These are phyloP conservation scores for Microtus montanus DNA, from an alignment of 2,113 vertebrate genomes.

Conservation along the genomic window DNA sequence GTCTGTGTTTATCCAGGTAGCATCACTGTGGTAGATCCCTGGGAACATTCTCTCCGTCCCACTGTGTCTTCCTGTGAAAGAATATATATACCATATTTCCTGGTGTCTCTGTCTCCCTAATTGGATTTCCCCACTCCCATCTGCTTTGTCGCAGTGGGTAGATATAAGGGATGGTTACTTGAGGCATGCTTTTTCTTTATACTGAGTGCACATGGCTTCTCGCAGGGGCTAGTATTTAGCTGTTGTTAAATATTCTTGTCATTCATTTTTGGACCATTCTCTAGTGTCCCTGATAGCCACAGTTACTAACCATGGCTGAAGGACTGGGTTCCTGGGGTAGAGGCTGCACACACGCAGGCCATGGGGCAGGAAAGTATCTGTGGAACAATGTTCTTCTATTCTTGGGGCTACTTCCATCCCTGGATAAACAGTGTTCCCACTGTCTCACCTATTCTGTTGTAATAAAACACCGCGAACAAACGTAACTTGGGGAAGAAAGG, in stretches of 20 bases:
- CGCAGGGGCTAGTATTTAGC: slow-evolving; percentile 54
- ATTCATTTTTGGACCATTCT: slow-evolving; percentile 53
- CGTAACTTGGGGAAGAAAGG: background rate
- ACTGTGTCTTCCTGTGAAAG: slow-evolving; percentile 52
- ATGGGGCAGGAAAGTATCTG: fast-evolving
- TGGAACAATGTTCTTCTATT: background rate
- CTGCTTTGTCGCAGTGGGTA: slow-evolving; percentile 46
- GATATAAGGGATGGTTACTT: slow-evolving; percentile 53
- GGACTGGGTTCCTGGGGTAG: slow-evolving; percentile 69
- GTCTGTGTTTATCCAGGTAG: slow-evolving; percentile 59
- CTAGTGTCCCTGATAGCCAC: slow-evolving; percentile 62
- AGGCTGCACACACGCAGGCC: background rate
- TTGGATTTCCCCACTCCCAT: background rate
- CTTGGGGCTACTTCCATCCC: background rate
- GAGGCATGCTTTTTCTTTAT: background rate
- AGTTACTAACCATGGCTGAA: slow-evolving; percentile 65
- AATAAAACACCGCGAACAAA: background rate
- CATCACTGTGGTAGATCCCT: slow-evolving; percentile 56
- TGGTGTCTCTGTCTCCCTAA: slow-evolving; percentile 67
- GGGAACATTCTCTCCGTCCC: slow-evolving; percentile 46
- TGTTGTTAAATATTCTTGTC: slow-evolving; percentile 65
- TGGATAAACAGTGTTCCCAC: slow-evolving; percentile 33
- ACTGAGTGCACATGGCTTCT: background rate
- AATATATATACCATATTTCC: slow-evolving; percentile 64
- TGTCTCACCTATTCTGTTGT: background rate